Conservation (phyloP, 2,797 vertebrate genomes). For the Sphenopsis melanotis region DNA sequence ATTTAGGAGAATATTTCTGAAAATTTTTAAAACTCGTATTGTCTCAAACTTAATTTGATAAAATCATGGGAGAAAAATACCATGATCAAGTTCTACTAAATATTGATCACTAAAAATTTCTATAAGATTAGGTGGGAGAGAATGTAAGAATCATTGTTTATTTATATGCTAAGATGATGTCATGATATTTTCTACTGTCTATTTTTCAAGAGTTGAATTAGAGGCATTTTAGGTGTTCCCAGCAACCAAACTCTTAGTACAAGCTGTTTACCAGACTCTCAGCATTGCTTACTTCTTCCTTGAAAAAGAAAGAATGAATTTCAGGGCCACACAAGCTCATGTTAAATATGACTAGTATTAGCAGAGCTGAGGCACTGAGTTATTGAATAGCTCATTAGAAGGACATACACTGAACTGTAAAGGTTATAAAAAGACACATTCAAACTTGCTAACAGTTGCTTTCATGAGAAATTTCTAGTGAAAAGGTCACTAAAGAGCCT, state of each 20-base stretch:
- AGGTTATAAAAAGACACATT: conserved; percentile 32
- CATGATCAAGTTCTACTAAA: neutral
- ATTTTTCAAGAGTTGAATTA: neutral
- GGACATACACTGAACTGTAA: neutral
- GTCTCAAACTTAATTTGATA: neutral
- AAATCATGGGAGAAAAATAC: neutral
- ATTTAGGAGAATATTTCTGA: neutral
- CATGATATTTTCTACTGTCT: neutral
- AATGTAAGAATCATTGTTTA: neutral
- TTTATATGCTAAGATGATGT: neutral
- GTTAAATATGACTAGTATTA: neutral
- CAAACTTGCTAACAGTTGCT: conserved; percentile 14
- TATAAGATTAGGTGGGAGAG: neutral
- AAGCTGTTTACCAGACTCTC: neutral
- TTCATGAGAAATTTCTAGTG: conserved; percentile 35
- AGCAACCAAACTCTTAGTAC: neutral
- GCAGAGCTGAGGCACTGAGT: neutral
- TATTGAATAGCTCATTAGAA: neutral
- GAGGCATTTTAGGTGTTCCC: neutral
- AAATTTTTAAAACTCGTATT: neutral
- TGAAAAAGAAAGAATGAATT: neutral
- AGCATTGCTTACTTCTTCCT: neutral
- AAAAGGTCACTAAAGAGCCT: conserved; percentile 52
- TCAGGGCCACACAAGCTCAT: neutral
- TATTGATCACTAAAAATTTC: neutral